phyloP scores from a whole-genome alignment of 2,888 invertebrate genomes.

The Drosophila colorata region DNA sequence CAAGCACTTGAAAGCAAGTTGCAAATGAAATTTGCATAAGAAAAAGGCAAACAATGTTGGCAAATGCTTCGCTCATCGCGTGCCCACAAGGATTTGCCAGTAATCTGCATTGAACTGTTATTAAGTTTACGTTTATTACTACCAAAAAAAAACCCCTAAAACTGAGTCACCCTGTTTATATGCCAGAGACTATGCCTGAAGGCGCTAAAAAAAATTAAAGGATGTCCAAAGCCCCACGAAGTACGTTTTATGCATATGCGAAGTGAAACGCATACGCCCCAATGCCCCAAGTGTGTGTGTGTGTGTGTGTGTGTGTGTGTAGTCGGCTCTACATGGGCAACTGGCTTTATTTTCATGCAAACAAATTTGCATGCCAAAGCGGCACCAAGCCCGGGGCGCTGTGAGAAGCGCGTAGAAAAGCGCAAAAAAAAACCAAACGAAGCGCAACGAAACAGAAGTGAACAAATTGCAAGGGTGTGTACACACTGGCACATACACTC shows the following conservation, averaged over 20 bases:
- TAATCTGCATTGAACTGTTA: constrained; percentile 77
- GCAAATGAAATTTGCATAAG: constrained; percentile 47
- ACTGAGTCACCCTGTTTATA: constrained; percentile 13
- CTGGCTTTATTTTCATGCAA: constrained; percentile 74
- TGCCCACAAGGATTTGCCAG: constrained; percentile 43
- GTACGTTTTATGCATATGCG: constrained; percentile 66
- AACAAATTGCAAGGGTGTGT: constrained; percentile 57
- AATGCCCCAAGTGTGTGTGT: constrained; percentile 27
- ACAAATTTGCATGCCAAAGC: constrained; percentile 79
- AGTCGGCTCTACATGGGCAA: constrained; percentile 2
- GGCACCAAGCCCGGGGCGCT: constrained; percentile 39
- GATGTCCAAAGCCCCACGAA: constrained; percentile 21
- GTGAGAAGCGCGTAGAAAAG: constrained; percentile 58
- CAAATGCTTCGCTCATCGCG: constrained; percentile 15
- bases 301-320: constrained; percentile 13
- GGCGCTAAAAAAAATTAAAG: constrained; percentile 8
- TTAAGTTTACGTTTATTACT: constrained; percentile 62
- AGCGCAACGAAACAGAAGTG: constrained; percentile 40
- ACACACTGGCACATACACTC: neutral
- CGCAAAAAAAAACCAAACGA: constrained; percentile 46
- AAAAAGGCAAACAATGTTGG: constrained; percentile 57
- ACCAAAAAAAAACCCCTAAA: constrained; percentile 16
- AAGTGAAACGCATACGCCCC: constrained; percentile 64
- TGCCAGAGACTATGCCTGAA: constrained; percentile 16
- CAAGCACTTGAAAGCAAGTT: constrained; percentile 41